Conservation (phyloP, 2,797 vertebrate genomes). For the Channallabes apus region DNA sequence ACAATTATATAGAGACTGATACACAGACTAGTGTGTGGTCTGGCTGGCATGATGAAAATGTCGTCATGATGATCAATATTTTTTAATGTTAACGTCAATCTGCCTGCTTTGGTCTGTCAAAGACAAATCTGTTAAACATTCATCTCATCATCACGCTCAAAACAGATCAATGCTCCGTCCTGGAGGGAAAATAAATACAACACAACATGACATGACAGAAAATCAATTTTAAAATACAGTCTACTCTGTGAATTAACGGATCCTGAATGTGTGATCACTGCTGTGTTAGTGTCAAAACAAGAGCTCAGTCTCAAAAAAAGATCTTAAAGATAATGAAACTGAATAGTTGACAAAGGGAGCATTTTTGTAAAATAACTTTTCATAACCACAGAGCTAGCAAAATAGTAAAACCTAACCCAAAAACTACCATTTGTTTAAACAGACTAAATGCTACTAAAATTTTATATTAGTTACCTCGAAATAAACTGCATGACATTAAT, state of each 20-base stretch:
- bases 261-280: background rate
- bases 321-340: background rate
- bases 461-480: background rate
- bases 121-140: slow-evolving; percentile 57
- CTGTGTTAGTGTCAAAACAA: background rate
- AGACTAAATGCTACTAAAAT: background rate
- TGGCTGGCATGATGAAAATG: slow-evolving; percentile 70
- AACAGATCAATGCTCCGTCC: slow-evolving; percentile 26
- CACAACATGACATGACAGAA: slow-evolving; percentile 3
- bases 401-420: background rate
- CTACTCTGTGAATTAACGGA: background rate
- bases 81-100: slow-evolving; percentile 78
- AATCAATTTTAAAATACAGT: background rate
- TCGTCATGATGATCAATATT: slow-evolving; percentile 67
- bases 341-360: background rate
- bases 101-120: slow-evolving; percentile 68
- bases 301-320: no score
- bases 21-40: slow-evolving; percentile 4
- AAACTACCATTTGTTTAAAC: background rate
- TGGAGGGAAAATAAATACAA: background rate
- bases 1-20: slow-evolving; percentile 5
- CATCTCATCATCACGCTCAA: slow-evolving; percentile 37
- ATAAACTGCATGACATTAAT: background rate
- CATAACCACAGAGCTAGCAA: background rate
- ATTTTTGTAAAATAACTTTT: background rate